phyloP scores from a whole-genome alignment of 2,888 invertebrate genomes.

The Phytoseiulus persimilis region DNA sequence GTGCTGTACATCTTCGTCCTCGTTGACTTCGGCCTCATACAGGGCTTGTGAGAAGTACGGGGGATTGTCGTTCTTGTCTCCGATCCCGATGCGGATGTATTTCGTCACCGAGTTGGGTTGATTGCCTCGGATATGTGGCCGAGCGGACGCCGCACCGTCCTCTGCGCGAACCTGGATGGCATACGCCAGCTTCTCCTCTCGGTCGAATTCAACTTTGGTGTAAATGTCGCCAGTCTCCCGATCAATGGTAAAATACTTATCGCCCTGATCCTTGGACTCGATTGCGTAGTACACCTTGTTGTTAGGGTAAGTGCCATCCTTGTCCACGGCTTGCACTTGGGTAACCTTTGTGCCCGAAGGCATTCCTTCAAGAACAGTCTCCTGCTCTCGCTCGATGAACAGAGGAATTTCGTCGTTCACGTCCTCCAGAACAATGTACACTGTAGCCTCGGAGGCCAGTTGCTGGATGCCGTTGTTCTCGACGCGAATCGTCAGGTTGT shows the following conservation, averaged over 20 bases:
- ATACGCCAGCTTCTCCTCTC: constrained; percentile 87
- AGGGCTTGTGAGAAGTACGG: constrained; percentile 94
- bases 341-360: constrained; percentile 89
- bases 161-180: constrained; percentile 92
- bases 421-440: constrained; percentile 84
- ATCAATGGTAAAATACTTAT: constrained; percentile 85
- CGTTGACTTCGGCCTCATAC: constrained; percentile 93
- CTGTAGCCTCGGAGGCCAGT: constrained; percentile 84
- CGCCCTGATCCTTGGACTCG: constrained; percentile 84
- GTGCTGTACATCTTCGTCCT: constrained; percentile 93
- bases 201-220: constrained; percentile 89
- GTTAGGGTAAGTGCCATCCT: constrained; percentile 87
- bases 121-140: constrained; percentile 76
- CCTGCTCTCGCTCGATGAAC: constrained; percentile 88
- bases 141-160: constrained; percentile 90
- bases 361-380: constrained; percentile 87
- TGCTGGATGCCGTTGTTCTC: constrained; percentile 96
- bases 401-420: constrained; percentile 94
- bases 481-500: constrained; percentile 86
- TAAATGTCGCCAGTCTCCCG: constrained; percentile 88
- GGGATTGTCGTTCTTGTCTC: constrained; percentile 99
- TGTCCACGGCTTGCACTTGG: constrained; percentile 90
- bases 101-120: constrained; percentile 95
- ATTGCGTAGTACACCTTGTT: constrained; percentile 91
- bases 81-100: constrained; percentile 94